Evolutionary conservation across 2,888 invertebrate species (phyloP), one percentile per base, ranked within the genome.

Genomic region (Itoplectis maculator): DNA sequence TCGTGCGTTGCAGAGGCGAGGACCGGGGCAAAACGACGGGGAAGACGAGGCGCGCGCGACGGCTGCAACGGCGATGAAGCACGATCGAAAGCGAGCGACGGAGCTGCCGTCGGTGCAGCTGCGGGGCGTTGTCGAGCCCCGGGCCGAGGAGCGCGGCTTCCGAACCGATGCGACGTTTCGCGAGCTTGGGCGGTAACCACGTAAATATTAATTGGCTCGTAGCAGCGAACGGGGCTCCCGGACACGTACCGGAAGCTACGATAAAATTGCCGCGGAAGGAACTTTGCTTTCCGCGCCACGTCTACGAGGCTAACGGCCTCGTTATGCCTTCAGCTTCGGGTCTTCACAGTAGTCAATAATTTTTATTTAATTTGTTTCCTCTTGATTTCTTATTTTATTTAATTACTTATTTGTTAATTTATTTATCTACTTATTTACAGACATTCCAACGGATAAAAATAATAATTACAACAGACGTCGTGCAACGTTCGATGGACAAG

Each of bases 201-300:
- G 79, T 82, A 82, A 79, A 82, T 82, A 69, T 82, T 82, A 79
- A 82, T 82, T 82, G 69, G 37, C 66, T 72, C 51, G 40, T 66
- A 8, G 76, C 35, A 20, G 54, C n/a, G 54, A 40, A 69, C 54
- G 20, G 15, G n/a, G n/a, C n/a, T n/a, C 40, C 54, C 20, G 11
- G 42, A 45, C 42, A 35, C 59, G 49, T 61, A 73, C 73, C 61
- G 45, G 59, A 59, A 73, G 59, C 42, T 15, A 11, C 37, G 70
- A 75, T 54, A 42, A 75, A 65, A 66, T 20, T 56, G 51, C 23
- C 11, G 15, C 45, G 37, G 4, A 3, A 54, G 13, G 23, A 69
- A 37, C 15, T 68, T 68, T 51, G 15, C 68, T 20, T 68, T n/a
- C 37, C 6, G 5, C 6, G 5, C 2, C 42, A 23, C 18, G 49